Evolutionary conservation across 1,140 invertebrate species (phyloP), one percentile per base, ranked within the genome.

Genomic region (Orius insidiosus): DNA sequence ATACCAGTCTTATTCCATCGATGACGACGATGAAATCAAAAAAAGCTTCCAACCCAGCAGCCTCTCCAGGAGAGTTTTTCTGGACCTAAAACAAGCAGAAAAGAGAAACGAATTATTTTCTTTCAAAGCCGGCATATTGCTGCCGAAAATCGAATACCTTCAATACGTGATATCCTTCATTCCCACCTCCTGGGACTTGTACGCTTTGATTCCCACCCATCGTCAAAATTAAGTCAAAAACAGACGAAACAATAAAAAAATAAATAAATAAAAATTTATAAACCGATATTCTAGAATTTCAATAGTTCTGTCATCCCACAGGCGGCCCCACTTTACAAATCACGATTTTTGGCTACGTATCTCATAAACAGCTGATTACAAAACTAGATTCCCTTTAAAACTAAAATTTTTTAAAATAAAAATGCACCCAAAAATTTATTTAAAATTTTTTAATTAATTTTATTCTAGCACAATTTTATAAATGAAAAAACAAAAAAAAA

Each of bases 11-110:
- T 34, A 80, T 88, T 52, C 85, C 88, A 61, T 87, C 93, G 60
- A 98, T 90, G 15, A 90, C 83, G 42, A 98, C 83, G 60, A 99
- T 93, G 64, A 98, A 99, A 64, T 99, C 95, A 63, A 99, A 99
- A 66, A 98, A 98, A 10, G 94, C 85, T 70, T 98, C 88, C 6
- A 99, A 66, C 10, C 93, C 94, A 41, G 94, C 92, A 58, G 76
- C 72, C 56, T 89, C 78, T 3, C 93, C 96, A 8, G 96, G 95
- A 19, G 94, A 98, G 56, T 85, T 85, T 57, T 98, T 87, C 68
- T 98, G 93, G 30, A 98, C 93, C 88, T 94, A 62, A 52, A 46
- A 45, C 54, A 57, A 57, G 54, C 50, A 53, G n/a, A n/a, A n/a
- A n/a, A n/a, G n/a, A n/a, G n/a, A n/a, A n/a, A n/a, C n/a, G n/a